Evolutionary conservation across 1,140 invertebrate species (phyloP).

Genomic region (Uloborus diversus): DNA sequence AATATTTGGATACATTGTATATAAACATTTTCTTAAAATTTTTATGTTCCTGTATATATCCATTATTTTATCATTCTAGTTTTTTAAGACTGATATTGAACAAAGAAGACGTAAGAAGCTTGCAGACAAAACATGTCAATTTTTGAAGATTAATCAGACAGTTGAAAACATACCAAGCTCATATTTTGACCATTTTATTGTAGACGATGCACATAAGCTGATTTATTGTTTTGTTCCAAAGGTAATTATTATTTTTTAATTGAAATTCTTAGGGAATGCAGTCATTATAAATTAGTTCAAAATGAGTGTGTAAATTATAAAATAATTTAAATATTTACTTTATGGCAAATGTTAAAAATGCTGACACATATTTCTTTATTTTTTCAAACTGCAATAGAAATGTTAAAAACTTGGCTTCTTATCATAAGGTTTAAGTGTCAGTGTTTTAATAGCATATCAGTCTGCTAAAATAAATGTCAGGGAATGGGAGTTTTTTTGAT

Average conservation of each 20-base stretch:
- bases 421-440: too few species aligned
- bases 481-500: too few species aligned
- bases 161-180: slow-evolving; percentile 10
- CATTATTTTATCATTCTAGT: background rate
- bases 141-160: slow-evolving; percentile 49
- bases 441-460: too few species aligned
- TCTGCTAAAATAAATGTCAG: too few species aligned
- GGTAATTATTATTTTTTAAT: slow-evolving; percentile 68
- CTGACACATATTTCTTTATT: too few species aligned
- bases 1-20: background rate
- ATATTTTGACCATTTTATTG: slow-evolving; percentile 69
- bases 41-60: background rate
- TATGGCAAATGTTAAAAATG: too few species aligned
- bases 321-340: too few species aligned
- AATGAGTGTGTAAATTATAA: too few species aligned
- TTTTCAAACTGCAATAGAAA: too few species aligned
- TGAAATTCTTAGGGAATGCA: too few species aligned
- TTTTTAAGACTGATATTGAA: slow-evolving; percentile 30
- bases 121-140: slow-evolving; percentile 22
- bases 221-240: slow-evolving; percentile 94
- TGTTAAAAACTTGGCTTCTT: too few species aligned
- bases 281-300: too few species aligned
- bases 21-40: background rate
- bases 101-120: slow-evolving; percentile 22
- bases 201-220: slow-evolving; percentile 81